Base-by-base conservation (phyloP, 2,888 invertebrate species). In the Apomyelois bistriatella region DNA sequence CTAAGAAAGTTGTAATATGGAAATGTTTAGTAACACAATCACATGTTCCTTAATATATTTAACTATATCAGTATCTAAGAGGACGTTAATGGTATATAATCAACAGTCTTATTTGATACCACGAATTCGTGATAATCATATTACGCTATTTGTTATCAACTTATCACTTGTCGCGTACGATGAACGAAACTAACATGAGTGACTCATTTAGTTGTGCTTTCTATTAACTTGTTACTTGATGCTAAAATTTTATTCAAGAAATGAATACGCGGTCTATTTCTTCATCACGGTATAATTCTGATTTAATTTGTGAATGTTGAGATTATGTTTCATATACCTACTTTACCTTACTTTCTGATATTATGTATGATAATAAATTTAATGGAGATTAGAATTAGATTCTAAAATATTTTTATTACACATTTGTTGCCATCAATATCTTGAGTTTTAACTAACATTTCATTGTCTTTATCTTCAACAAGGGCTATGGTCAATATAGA, bases 71-170 rank as follows among this genome's bases (percentile, higher is more conserved):
- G 13, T 9, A 46, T 46, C 32, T 22, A 10, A 28, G 10, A 10
- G 32, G 13, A 32, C 30, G 46, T n/a, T 30, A 46, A 3, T 10
- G 7, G 32, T 15, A 1, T 46, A 2, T 46, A 46, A 32, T 43
- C 40, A 16, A 46, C 32, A 5, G 32, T 46, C 46, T 46, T 46
- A 46, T 46, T 46, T 46, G 46, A 46, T 32, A 46, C 15, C 46
- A 16, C 6, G 12, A 46, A 46, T 46, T 46, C 46, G 30, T 46
- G 46, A 46, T 46, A 30, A 43, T 10, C 43, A 43, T 41, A 41
- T 41, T 30, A 46, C 46, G 46, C 15, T 28, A 46, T 46, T 46
- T 32, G 15, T 46, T 46, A 46, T 46, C 46, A 46, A 13, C 9
- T 46, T 46, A 46, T 46, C 46, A 46, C 46, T 32, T 13, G 30